Evolutionary conservation across 2,888 invertebrate species (phyloP), one percentile per base, ranked within the genome.

Genomic region (Diarsia rubi): DNA sequence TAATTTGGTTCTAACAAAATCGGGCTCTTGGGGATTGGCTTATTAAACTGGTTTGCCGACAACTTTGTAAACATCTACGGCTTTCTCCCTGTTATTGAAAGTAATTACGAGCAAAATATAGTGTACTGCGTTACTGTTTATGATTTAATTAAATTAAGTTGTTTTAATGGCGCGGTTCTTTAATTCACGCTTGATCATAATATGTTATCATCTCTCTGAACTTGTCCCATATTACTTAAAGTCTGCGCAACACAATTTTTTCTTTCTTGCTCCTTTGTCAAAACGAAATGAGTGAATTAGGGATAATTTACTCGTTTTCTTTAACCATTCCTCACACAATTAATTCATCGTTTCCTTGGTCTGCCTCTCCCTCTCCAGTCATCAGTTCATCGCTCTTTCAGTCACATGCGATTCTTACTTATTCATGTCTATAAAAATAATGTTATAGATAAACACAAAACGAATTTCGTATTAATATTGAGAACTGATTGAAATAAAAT

Each of bases 1-100:
- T 93, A 93, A 94, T 94, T 94, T 93, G 85, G 91, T 85, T 78
- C 89, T 88, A 90, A 90, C 89, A 89, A 88, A 92, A 91, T 90
- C 86, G 74, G 81, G 86, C 90, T 89, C 82, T 73, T 78, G 89
- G 90, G 90, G 87, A 87, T 86, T 84, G 86, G 88, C 89, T 87
- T 87, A 90, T 89, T 88, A 88, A 91, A 91, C 93, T 74, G 89
- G 93, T 93, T 85, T 66, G 82, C 86, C 65, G 84, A 86, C 86
- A 84, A 88, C 87, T 90, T 83, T 75, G 86, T 85, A 85, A 88
- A 85, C 88, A 85, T 78, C 79, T 85, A 85, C 82, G 78, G 88
- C 91, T 93, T 93, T 94, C 94, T 88, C 92, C 45, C 24, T 89
- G 71, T 82, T 80, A 88, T 86, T 83, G 83, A 84, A 86, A 87